Percentiles rank a stretch among this genome's conserved stretches.
These are phyloP conservation scores for Gandaritis pyraliata DNA, from an alignment of 2,888 invertebrate genomes.

Conservation along the genomic window DNA sequence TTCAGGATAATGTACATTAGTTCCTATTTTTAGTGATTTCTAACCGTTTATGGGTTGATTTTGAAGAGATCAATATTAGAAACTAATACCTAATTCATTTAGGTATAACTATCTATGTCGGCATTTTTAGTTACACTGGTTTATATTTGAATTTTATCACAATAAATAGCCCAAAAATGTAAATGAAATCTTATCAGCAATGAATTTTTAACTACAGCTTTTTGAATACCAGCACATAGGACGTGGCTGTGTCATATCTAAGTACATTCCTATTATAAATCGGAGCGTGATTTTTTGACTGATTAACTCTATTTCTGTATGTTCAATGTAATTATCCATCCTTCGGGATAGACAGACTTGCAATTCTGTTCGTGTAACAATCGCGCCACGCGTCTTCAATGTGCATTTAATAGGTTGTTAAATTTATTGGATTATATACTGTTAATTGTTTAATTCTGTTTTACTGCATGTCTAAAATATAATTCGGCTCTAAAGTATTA, in stretches of 20 bases:
- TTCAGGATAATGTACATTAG: constrained; percentile 34
- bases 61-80: constrained; percentile 11
- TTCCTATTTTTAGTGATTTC: constrained; percentile 36
- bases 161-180: constrained; percentile 17
- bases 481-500: constrained; percentile 37
- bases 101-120: constrained; percentile 12
- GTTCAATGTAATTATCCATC: constrained; percentile 51
- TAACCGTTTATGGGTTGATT: constrained; percentile 7
- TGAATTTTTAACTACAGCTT: constrained; percentile 31
- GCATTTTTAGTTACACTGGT: constrained; percentile 19
- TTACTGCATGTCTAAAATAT: constrained; percentile 58
- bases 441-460: constrained; percentile 78
- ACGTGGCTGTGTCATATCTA: constrained; percentile 77
- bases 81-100: constrained; percentile 10
- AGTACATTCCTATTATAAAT: constrained; percentile 69
- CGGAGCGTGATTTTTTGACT: constrained; percentile 71
- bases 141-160: constrained; percentile 12
- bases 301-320: constrained; percentile 66
- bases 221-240: constrained; percentile 35
- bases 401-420: constrained; percentile 83
- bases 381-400: constrained; percentile 42
- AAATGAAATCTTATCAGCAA: constrained; percentile 19
- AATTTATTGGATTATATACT: constrained; percentile 75
- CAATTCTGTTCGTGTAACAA: constrained; percentile 7
- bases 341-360: constrained; percentile 19